A percentile compares a stretch with the other conserved stretches of the same genome.
Conservation (phyloP, 2,113 vertebrate species). For the Pseudorhombus dupliciocellatus region DNA sequence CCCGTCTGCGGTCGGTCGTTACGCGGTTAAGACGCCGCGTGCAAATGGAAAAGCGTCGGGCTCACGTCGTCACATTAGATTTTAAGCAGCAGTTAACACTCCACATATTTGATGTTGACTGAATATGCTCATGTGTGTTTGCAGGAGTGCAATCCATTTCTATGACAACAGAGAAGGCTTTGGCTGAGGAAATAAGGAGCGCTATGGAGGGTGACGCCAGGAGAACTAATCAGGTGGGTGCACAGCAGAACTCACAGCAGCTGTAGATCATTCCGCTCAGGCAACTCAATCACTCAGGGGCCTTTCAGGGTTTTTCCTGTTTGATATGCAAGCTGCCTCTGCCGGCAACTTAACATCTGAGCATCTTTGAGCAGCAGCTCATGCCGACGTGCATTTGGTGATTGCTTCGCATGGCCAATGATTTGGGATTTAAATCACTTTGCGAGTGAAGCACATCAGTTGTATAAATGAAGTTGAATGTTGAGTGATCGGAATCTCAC, state of each 20-base stretch:
- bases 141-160: slow-evolving; percentile 75
- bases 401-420: slow-evolving; percentile 33
- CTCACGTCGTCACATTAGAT: slow-evolving; percentile 12
- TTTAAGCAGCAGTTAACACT: slow-evolving; percentile 30
- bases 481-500: background rate
- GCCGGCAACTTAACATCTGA: slow-evolving; percentile 49
- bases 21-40: slow-evolving; percentile 16
- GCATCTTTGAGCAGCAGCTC: slow-evolving; percentile 39
- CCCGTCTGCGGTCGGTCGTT: background rate
- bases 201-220: slow-evolving; percentile 77
- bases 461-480: slow-evolving; percentile 16
- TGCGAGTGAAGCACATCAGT: slow-evolving; percentile 14
- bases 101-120: slow-evolving; percentile 51
- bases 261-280: slow-evolving; percentile 62
- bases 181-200: slow-evolving; percentile 74
- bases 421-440: slow-evolving; percentile 33
- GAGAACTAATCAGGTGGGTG: slow-evolving; percentile 78
- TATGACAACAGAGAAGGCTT: slow-evolving; percentile 79
- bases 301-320: slow-evolving; percentile 45
- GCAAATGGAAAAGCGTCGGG: slow-evolving; percentile 15
- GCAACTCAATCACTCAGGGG: slow-evolving; percentile 60
- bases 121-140: slow-evolving; percentile 61
- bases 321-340: slow-evolving; percentile 69
- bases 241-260: slow-evolving; percentile 45
- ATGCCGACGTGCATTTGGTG: slow-evolving; percentile 36